phyloP scores from a whole-genome alignment of 1,140 invertebrate species.

The Zaprionus ornatus region DNA sequence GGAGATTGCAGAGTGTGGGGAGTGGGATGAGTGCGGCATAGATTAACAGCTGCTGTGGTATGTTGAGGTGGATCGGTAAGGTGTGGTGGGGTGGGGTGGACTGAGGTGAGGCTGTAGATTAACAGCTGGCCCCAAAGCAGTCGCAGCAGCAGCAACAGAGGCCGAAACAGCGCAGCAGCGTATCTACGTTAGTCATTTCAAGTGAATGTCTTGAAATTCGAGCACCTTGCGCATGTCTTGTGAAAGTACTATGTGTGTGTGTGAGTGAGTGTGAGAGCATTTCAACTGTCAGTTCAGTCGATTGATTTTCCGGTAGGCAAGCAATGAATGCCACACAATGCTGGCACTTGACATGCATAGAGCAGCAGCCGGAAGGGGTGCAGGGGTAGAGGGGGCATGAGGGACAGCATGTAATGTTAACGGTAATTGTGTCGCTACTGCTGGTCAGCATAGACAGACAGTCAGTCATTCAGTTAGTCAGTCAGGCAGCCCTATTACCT shows the following conservation, averaged over 20 bases:
- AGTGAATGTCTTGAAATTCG: slow-evolving; percentile 68
- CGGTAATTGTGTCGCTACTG: slow-evolving; percentile 67
- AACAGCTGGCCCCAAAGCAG: slow-evolving; percentile 2
- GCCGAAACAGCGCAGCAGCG: slow-evolving; percentile 23
- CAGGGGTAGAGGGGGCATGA: not conserved
- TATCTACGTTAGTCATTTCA: slow-evolving; percentile 36
- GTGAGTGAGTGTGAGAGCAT: slow-evolving; percentile 8
- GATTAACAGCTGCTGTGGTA: not conserved
- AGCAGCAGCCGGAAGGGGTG: slow-evolving; percentile 9
- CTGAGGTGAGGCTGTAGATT: slow-evolving; percentile 19
- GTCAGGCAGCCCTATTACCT: slow-evolving; percentile 65
- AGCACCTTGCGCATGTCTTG: slow-evolving; percentile 51
- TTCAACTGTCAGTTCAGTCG: slow-evolving; percentile 66
- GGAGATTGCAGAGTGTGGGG: not conserved
- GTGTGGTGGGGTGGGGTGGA: not conserved
- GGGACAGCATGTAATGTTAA: slow-evolving; percentile 56
- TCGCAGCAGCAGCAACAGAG: not conserved
- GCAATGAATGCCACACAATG: not conserved
- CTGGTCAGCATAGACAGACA: slow-evolving; percentile 50
- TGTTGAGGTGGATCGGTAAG: not conserved
- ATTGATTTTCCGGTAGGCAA: slow-evolving; percentile 77
- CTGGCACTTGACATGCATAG: slow-evolving; percentile 74
- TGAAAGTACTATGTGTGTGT: slow-evolving; percentile 51
- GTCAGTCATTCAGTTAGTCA: not conserved
- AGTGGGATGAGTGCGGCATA: not conserved